These are phyloP conservation scores for Linepithema humile DNA, from an alignment of 1,140 invertebrate species.

Conservation along the genomic window DNA sequence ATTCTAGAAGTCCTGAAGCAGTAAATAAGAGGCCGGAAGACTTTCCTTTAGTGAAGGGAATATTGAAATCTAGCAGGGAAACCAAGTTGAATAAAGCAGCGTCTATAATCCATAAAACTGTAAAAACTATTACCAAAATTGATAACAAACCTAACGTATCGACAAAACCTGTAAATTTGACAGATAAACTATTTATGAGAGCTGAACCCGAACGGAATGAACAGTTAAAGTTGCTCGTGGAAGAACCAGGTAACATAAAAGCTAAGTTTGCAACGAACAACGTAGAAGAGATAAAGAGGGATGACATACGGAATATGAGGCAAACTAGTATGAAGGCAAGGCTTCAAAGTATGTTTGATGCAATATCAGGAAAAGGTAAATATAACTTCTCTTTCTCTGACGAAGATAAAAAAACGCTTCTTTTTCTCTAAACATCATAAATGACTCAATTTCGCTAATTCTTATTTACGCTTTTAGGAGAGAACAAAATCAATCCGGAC, in stretches of 20 bases:
- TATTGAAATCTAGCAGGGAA: conserved; percentile 43
- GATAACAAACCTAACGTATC: background rate
- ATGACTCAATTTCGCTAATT: too few species aligned
- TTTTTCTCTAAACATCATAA: too few species aligned
- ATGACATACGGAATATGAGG: conserved; percentile 81
- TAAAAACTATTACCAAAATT: background rate
- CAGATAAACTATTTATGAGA: conserved; percentile 82
- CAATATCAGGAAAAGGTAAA: conserved; percentile 83
- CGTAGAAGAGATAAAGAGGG: conserved; percentile 80
- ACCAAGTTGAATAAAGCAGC: background rate
- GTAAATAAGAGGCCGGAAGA: too few species aligned
- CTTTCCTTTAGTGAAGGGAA: conserved; percentile 46
- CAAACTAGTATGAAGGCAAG: conserved; percentile 81
- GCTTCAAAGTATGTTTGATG: conserved; percentile 82
- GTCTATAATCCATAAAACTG: background rate
- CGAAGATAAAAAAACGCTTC: background rate
- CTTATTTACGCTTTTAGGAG: conserved; percentile 63
- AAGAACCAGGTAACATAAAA: conserved; percentile 77
- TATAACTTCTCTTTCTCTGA: background rate
- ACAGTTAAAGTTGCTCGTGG: conserved; percentile 76
- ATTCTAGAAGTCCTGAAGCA: background rate
- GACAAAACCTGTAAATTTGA: conserved; percentile 66
- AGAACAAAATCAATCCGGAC: conserved; percentile 79
- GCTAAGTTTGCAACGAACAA: conserved; percentile 76
- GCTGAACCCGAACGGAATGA: conserved; percentile 80